phyloP scores from a whole-genome alignment of 1,140 invertebrate genomes.

The Cylas formicarius region DNA sequence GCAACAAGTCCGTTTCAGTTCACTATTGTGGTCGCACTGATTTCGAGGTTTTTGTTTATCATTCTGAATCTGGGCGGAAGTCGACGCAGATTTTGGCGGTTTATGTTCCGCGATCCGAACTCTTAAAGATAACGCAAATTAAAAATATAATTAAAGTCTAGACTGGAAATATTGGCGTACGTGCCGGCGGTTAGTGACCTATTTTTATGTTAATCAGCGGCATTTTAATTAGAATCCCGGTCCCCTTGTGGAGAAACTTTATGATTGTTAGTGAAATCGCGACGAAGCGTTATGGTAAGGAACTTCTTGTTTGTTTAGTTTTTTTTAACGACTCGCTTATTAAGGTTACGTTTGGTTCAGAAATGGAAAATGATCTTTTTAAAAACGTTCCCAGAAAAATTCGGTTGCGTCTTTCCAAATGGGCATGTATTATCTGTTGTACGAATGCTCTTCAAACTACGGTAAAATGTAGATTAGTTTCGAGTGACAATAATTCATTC shows the following conservation, averaged over 20 bases:
- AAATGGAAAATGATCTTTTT: background rate
- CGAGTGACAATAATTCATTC: no score
- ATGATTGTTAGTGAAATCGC: background rate
- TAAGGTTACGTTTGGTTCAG: background rate
- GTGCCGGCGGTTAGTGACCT: slow-evolving; percentile 19
- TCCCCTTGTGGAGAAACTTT: background rate
- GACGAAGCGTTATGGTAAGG: background rate
- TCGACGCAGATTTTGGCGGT: background rate
- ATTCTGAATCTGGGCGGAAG: background rate
- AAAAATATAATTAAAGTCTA: background rate
- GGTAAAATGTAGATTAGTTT: no score
- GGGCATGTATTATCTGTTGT: no score
- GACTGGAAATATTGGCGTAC: background rate
- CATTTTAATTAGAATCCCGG: background rate
- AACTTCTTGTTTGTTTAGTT: background rate
- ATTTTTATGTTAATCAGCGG: slow-evolving; percentile 11
- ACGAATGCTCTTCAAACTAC: no score
- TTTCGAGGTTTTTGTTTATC: slow-evolving; percentile 4
- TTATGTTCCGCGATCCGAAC: background rate
- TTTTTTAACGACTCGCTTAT: background rate
- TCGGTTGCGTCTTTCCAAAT: no score
- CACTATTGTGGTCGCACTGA: slow-evolving; percentile 20
- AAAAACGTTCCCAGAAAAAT: background rate
- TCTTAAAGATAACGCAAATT: slow-evolving; percentile 3
- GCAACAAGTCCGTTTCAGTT: slow-evolving; percentile 34